Evolutionary conservation across 2,888 invertebrate genomes (phyloP), one percentile per base, ranked within the genome.

Genomic region (Apamea monoglypha): DNA sequence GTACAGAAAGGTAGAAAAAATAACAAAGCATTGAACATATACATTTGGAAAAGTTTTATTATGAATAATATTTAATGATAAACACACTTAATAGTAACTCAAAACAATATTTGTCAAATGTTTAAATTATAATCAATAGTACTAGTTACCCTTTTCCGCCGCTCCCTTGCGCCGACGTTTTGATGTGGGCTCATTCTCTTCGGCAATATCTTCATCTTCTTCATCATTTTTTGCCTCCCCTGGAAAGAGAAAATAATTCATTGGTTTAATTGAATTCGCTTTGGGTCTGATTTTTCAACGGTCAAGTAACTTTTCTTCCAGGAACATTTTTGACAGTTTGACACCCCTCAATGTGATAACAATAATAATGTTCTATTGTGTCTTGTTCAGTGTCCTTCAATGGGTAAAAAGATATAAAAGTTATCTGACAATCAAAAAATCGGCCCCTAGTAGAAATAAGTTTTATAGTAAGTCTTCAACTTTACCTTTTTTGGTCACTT

Each of bases 81-180:
- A 94, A 94, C 94, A 94, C 93, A 93, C 93, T 91, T 93, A 94
- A 94, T 94, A 93, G 90, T 92, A 93, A 93, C 92, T 93, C 86
- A 90, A 93, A 94, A 94, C 93, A 95, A 93, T 92, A 90, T 83
- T 88, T 88, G 92, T 95, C 93, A 92, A 91, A 83, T 89, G 85
- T 90, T 90, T 88, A 91, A 91, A 93, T 89, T 90, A 88, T 76
- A 90, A 92, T 91, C 90, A 92, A 93, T 91, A 92, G 90, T 90
- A 91, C 92, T 96, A 96, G 89, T 96, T 96, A 97, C 96, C 96
- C 96, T 96, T 96, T 56, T 96, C 96, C 67, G 96, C 96, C 2
- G 92, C 91, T 50, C 91, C 92, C 88, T 96, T 96, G 89, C 96
- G 96, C 86, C 95, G 93, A 83, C 96, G 94, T 88, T 96, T 96